A percentile compares a stretch with the other conserved stretches of the same genome.
Evolutionary conservation across 1,140 invertebrate species (phyloP).

Genomic region (Euglossa dilemma): DNA sequence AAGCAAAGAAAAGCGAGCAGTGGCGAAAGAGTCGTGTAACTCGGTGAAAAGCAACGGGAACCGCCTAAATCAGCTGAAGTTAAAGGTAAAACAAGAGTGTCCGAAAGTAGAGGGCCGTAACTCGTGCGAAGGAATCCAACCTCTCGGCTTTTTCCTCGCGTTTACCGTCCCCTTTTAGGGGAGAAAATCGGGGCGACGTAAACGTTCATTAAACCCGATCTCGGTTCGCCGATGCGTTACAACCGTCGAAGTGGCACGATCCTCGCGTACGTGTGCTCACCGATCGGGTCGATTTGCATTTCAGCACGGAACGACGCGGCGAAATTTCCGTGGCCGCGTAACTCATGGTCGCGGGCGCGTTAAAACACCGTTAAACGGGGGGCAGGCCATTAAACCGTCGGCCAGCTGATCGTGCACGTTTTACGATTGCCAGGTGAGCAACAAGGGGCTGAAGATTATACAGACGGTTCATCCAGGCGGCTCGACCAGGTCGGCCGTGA

Average conservation of each 20-base stretch:
- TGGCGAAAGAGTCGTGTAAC: too few relatives aligned
- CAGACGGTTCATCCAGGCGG: slow-evolving; percentile 87
- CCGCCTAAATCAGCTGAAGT: not conserved
- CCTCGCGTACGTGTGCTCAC: not conserved
- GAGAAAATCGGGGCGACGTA: slow-evolving; percentile 4
- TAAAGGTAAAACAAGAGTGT: not conserved
- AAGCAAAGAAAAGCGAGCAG: too few relatives aligned
- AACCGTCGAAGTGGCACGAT: slow-evolving; percentile 10
- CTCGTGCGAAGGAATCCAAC: not conserved
- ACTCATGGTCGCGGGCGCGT: not conserved
- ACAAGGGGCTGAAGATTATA: slow-evolving; percentile 96
- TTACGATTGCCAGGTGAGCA: slow-evolving; percentile 87
- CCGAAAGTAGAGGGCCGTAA: fast-evolving
- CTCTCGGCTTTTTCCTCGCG: not conserved
- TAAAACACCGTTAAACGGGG: slow-evolving; percentile 21
- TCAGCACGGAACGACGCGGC: slow-evolving; percentile 1
- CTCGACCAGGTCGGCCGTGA: slow-evolving; percentile 87
- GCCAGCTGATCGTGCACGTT: slow-evolving; percentile 37
- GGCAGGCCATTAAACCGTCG: not conserved
- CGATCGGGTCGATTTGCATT: slow-evolving; percentile 36
- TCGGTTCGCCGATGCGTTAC: not conserved
- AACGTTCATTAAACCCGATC: slow-evolving; percentile 12
- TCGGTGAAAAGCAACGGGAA: not conserved
- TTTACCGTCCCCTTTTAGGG: not conserved
- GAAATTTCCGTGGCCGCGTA: slow-evolving; percentile 4